These are phyloP conservation scores for Myrmophylax atrothorax DNA, from an alignment of 2,113 vertebrate species.

Conservation along the genomic window DNA sequence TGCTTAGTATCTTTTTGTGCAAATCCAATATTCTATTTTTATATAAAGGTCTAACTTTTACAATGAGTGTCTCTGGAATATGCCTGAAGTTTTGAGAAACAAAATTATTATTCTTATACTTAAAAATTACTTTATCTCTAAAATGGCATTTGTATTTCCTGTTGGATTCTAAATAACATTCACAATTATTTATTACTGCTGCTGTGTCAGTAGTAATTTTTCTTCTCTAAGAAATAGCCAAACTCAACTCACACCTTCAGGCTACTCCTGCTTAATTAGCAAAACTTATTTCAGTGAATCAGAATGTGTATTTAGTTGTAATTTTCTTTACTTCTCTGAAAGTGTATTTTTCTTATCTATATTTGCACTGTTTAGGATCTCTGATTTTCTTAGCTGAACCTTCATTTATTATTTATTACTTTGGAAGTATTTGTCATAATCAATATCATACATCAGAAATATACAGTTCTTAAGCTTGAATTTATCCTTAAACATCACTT, in stretches of 20 bases:
- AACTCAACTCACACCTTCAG: background rate
- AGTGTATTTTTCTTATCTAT: background rate
- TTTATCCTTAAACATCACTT: background rate
- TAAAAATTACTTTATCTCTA: background rate
- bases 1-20: slow-evolving; percentile 20
- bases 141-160: background rate
- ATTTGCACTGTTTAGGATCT: background rate
- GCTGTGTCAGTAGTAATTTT: background rate
- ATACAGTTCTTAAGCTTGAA: background rate
- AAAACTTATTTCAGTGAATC: background rate
- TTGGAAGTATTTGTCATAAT: background rate
- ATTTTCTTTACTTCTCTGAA: background rate
- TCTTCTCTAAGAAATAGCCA: background rate
- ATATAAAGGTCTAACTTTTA: slow-evolving; percentile 45
- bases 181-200: background rate
- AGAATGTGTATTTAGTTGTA: background rate
- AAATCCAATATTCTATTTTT: slow-evolving; percentile 59
- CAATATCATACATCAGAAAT: background rate
- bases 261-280: background rate
- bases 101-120: slow-evolving; percentile 28
- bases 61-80: background rate
- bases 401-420: background rate
- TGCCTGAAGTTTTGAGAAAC: slow-evolving; percentile 20
- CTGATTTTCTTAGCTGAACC: background rate
- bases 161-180: background rate